Conservation (phyloP, 2,797 vertebrate genomes). For the Sarcoramphus papa region DNA sequence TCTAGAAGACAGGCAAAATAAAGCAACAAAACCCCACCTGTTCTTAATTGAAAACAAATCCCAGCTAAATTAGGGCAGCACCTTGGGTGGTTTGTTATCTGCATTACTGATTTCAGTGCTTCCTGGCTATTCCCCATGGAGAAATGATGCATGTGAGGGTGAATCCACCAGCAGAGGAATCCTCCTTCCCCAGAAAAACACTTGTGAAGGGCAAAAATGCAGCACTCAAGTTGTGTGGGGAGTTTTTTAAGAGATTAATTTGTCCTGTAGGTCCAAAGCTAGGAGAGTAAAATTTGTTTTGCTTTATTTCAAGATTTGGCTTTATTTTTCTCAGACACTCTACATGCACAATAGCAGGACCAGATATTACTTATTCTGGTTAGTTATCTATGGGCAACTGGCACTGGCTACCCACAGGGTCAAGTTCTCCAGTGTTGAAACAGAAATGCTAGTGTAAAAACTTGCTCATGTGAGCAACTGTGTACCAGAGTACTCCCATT, state of each 20-base stretch:
- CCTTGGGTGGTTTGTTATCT: not conserved
- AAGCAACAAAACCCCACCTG: not conserved
- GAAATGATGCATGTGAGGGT: not conserved
- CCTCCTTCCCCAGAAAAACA: not conserved
- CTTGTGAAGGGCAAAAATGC: not conserved
- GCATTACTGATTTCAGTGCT: not conserved
- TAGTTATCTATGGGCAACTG: not conserved
- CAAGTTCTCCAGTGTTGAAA: not conserved
- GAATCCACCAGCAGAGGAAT: not conserved
- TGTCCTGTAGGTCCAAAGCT: not conserved
- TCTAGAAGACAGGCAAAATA: not conserved
- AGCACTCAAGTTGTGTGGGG: not conserved
- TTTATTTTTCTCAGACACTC: not conserved
- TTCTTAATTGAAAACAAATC: not conserved
- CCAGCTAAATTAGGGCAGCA: not conserved
- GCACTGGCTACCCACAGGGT: not conserved
- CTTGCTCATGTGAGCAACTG: not conserved
- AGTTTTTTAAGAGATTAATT: not conserved
- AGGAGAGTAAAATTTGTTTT: not conserved
- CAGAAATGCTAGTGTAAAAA: not conserved
- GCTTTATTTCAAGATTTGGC: not conserved
- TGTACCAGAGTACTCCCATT: not conserved
- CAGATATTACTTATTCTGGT: not conserved
- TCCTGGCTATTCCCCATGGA: not conserved
- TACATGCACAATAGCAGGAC: not conserved